Base-by-base conservation (phyloP, 2,888 invertebrate species). In the Aricia artaxerxes region DNA sequence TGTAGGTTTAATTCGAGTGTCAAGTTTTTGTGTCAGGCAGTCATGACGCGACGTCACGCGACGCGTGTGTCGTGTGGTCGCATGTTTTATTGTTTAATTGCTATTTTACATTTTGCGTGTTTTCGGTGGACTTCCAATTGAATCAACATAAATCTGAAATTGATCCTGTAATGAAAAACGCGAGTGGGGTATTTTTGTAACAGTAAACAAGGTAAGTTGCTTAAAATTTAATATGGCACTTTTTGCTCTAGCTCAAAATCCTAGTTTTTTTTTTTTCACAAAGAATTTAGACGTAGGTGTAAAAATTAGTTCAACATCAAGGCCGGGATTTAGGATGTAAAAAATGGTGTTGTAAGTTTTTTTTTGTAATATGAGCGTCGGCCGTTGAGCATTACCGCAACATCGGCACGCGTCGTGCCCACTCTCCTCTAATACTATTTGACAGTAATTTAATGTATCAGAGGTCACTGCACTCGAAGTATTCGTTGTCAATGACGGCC, bases 41-140 rank as follows among this genome's bases (percentile, higher is more conserved):
- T 16, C 49, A 53, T 7, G 53, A 76, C 53, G 76, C 35, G 49
- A 76, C 57, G 16, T 35, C 57, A 24, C 31, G 31, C 49, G 49
- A 75, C 75, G 35, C 69, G 69, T 16, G 69, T 69, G 69, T 69
- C 69, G 69, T 69, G 64, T 31, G 24, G 44, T 57, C 57, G 76
- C 53, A 53, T 76, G 53, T 53, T 76, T 76, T 76, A 76, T 53
- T 53, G 57, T 49, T 49, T 31, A 76, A 76, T 76, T 76, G 76
- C 31, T 57, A 35, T 49, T 76, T 76, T 57, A 53, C 57, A 76
- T 76, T 76, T 75, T 13, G 75, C 49, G 44, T 49, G 76, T 53
- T 75, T 69, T 69, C 35, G 69, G 35, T 16, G 13, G 13, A 35
- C 35, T 38, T 69, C 16, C 69, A 69, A 69, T 69, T 69, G 69